Conservation (phyloP, 2,888 invertebrate species). For the Drosophila mercatorum region DNA sequence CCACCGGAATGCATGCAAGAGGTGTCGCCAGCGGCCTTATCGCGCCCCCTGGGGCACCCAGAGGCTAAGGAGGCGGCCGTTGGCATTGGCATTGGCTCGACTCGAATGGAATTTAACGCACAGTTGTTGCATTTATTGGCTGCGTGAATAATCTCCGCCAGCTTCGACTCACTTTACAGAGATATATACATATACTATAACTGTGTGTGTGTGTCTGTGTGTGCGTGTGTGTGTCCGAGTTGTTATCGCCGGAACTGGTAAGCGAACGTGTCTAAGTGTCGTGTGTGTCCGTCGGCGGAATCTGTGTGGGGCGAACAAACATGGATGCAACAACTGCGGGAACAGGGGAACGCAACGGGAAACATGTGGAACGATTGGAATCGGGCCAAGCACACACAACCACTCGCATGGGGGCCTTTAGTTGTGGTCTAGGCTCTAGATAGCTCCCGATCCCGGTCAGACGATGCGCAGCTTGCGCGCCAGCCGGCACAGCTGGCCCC, state of each 20-base stretch:
- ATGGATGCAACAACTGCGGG: neutral
- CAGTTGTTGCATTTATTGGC: conserved; percentile 29
- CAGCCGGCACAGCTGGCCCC: conserved; percentile 14
- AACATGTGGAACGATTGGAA: conserved; percentile 4
- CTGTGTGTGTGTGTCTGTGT: too few species aligned
- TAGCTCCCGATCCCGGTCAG: conserved; percentile 26
- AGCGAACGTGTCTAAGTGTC: neutral
- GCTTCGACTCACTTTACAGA: neutral
- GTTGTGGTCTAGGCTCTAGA: conserved; percentile 24
- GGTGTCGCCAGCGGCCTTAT: conserved; percentile 34
- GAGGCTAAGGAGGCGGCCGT: conserved; percentile 29
- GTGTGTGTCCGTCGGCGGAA: neutral
- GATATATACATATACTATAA: neutral
- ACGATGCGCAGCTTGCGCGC: conserved; percentile 17
- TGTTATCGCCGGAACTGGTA: conserved; percentile 29
- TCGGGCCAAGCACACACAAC: neutral
- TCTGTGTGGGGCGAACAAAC: conserved; percentile 3
- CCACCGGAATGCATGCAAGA: conserved; percentile 2
- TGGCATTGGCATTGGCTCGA: conserved; percentile 24
- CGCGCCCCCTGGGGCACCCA: conserved; percentile 6
- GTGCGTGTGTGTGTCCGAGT: conserved; percentile 7
- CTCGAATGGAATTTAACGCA: conserved; percentile 18
- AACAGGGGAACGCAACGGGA: conserved; percentile 5
- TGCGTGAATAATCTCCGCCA: neutral
- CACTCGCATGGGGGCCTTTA: neutral